Evolutionary conservation across 2,797 vertebrate species (phyloP), one percentile per base, ranked within the genome.

Genomic region (Poecilia picta): DNA sequence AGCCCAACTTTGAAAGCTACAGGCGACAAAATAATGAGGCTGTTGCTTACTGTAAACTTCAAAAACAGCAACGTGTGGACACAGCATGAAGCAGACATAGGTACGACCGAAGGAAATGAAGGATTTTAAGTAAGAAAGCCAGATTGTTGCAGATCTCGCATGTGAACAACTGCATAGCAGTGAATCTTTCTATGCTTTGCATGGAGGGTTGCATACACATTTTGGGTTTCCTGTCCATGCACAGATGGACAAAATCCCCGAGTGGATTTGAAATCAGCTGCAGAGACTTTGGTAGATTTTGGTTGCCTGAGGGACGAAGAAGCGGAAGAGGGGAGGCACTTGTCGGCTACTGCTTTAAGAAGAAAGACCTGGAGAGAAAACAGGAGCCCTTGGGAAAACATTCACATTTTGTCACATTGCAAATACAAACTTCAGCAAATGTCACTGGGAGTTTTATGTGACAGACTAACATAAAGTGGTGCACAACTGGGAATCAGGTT

Each of bases 1-100:
- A 85, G 72, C 79, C 81, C 36, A 72, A 81, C 33, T 70, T 82
- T 66, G 15, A 79, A 18, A 53, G 81, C 94, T 91, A 80, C 89
- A 91, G 93, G 91, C 90, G 45, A 77, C 76, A 72, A 75, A 88
- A 90, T 93, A 94, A 95, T 89, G 92, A 94, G 91, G 33, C 89
- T 78, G 72, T 62, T 86, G 81, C 75, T 83, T 81, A 85, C 87
- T 83, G 81, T 92, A 85, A 91, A 91, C 88, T 83, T 93, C 77
- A 88, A 80, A 90, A 78, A 18, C 41, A 47, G 73, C 51, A 77
- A 75, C 47, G 16, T 41, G 76, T 85, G 36, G 68, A 73, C 64
- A 75, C 68, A 73, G 72, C 66, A 55, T 15, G 57, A 76, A 53
- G 72, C 64, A 18, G 4, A 28, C 46, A 68, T 5, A 77, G 68